These are phyloP conservation scores for Hypotaenidia philippensis DNA, from an alignment of 2,797 vertebrate genomes.

Conservation along the genomic window DNA sequence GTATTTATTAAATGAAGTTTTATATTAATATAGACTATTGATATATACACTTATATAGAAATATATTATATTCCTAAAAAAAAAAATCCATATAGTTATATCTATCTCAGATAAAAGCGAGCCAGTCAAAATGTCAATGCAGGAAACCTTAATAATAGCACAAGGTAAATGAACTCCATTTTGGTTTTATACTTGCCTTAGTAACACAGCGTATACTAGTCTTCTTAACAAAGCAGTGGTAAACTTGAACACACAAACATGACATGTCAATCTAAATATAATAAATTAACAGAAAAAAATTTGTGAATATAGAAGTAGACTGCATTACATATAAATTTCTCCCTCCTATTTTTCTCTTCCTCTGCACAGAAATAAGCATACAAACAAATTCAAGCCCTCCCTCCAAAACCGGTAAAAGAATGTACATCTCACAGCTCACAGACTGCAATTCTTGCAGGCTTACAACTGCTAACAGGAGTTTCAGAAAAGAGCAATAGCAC, in stretches of 20 bases:
- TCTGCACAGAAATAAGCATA: neutral
- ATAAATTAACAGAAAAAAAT: neutral
- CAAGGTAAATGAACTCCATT: neutral
- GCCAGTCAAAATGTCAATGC: neutral
- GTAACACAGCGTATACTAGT: neutral
- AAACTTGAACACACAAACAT: neutral
- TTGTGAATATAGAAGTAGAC: neutral
- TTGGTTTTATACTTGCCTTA: neutral
- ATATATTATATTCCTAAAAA: no score
- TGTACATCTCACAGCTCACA: neutral
- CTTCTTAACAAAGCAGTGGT: neutral
- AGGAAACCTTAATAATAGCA: neutral
- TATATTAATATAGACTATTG: neutral
- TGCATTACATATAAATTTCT: neutral
- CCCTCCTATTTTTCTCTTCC: neutral
- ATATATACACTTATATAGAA: no score
- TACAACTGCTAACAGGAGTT: neutral
- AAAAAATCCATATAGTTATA: neutral
- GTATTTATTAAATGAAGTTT: neutral
- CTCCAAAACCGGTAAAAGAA: neutral
- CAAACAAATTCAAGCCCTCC: neutral
- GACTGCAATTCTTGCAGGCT: neutral
- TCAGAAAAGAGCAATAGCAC: neutral
- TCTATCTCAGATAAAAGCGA: neutral
- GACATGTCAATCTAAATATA: neutral